A percentile compares a stretch with the other conserved stretches of the same genome.
Evolutionary conservation across 1,140 invertebrate genomes (phyloP).

Genomic region (Tetraneura akinire): DNA sequence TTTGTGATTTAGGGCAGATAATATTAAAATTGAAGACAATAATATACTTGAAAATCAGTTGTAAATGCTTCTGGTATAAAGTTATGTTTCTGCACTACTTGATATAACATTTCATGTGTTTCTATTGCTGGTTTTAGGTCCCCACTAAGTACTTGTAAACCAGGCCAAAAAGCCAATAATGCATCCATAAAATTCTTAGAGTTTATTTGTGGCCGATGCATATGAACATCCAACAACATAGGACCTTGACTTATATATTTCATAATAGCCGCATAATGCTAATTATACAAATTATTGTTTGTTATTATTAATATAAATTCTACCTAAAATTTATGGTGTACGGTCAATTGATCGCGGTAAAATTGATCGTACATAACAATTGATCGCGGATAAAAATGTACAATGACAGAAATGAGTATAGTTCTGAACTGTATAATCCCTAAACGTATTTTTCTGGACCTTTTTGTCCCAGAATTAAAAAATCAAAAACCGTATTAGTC

Average conservation of each 20-base stretch:
- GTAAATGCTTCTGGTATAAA: constrained; percentile 98
- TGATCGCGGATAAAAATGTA: too few relatives aligned
- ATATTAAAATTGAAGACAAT: not conserved
- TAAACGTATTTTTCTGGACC: too few relatives aligned
- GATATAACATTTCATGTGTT: constrained; percentile 95
- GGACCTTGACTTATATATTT: constrained; percentile 96
- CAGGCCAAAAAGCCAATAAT: constrained; percentile 96
- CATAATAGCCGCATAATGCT: constrained; percentile 97
- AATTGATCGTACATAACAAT: too few relatives aligned
- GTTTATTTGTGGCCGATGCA: constrained; percentile 94
- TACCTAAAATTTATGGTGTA: not conserved
- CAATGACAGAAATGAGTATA: too few relatives aligned
- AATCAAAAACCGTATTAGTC: too few relatives aligned
- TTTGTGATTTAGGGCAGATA: constrained; percentile 4
- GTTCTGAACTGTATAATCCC: too few relatives aligned
- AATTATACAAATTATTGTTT: too few relatives aligned
- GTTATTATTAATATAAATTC: not conserved
- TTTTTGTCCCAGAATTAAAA: too few relatives aligned
- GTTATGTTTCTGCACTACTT: constrained; percentile 94
- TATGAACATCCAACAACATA: constrained; percentile 95
- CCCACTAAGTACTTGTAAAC: constrained; percentile 90
- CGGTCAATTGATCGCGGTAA: too few relatives aligned
- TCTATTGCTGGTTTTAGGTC: constrained; percentile 95
- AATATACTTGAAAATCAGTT: constrained; percentile 80
- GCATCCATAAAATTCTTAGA: constrained; percentile 98